phyloP scores from a whole-genome alignment of 2,797 vertebrate genomes.

The Diplodus sargus region DNA sequence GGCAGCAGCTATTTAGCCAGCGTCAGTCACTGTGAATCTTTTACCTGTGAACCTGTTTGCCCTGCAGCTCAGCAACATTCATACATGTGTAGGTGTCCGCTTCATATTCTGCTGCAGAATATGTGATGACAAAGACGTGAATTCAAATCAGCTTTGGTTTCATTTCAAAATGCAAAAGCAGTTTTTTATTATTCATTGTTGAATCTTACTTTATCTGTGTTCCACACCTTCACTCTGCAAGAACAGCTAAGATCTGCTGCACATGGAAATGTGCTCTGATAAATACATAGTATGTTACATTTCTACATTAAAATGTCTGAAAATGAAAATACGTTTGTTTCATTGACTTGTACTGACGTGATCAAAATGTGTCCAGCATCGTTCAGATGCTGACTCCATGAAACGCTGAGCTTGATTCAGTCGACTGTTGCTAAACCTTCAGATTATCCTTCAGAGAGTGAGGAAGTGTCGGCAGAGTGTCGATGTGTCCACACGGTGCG shows the following conservation, averaged over 20 bases:
- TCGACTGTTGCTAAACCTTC: too few relatives aligned
- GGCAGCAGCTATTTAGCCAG: constrained; percentile 70
- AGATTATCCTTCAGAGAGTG: too few relatives aligned
- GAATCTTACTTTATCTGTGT: too few relatives aligned
- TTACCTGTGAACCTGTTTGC: constrained; percentile 58
- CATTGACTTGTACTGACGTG: neutral
- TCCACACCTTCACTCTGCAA: neutral
- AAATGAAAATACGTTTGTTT: neutral
- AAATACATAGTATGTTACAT: too few relatives aligned
- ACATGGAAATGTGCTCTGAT: neutral
- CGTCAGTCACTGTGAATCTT: constrained; percentile 70
- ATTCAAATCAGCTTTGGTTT: constrained; percentile 17
- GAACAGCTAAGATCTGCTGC: neutral
- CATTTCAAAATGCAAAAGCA: constrained; percentile 10
- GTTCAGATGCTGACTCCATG: too few relatives aligned
- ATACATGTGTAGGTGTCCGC: constrained; percentile 40
- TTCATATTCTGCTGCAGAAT: constrained; percentile 40
- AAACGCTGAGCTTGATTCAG: too few relatives aligned
- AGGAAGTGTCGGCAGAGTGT: too few relatives aligned
- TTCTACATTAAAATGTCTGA: too few relatives aligned
- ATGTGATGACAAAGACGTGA: constrained; percentile 18
- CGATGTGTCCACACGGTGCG: too few relatives aligned
- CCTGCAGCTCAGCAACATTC: constrained; percentile 51
- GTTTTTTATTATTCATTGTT: neutral
- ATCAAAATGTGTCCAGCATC: too few relatives aligned